Evolutionary conservation across 2,888 invertebrate genomes (phyloP).

Genomic region (Dugesia japonica): DNA sequence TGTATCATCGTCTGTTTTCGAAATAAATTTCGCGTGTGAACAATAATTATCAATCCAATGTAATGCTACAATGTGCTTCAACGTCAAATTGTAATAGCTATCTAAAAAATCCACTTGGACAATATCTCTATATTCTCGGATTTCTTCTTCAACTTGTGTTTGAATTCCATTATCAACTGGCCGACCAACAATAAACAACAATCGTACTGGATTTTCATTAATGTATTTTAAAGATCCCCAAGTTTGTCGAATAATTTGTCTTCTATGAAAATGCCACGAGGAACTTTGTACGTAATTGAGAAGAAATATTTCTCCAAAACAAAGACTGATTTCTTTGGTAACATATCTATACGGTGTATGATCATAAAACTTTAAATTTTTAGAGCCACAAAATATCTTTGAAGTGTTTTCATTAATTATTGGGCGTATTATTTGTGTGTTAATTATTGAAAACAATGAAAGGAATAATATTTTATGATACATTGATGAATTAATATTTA

Average conservation of each 20-base stretch:
- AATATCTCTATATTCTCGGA: background rate
- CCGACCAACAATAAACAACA: constrained; percentile 21
- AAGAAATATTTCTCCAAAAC: constrained; percentile 22
- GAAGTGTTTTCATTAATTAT: no score
- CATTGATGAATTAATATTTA: no score
- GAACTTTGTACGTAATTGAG: constrained; percentile 28
- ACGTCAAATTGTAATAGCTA: constrained; percentile 8
- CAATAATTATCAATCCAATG: constrained; percentile 24
- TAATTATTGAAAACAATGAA: no score
- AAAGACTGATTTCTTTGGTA: constrained; percentile 11
- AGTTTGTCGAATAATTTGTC: constrained; percentile 21
- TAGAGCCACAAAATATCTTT: no score
- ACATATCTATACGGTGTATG: constrained; percentile 23
- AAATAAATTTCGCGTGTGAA: background rate
- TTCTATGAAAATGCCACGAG: constrained; percentile 24
- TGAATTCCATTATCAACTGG: background rate
- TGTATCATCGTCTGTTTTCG: constrained; percentile 23
- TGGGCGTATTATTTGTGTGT: no score
- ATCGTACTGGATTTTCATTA: background rate
- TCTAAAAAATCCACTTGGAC: constrained; percentile 23
- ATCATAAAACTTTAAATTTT: background rate
- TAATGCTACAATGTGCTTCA: constrained; percentile 21
- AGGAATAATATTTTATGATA: no score
- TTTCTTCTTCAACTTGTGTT: background rate
- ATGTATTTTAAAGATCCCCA: constrained; percentile 26